Base-by-base conservation (phyloP, 2,797 vertebrate species). In the Liparis tanakae region DNA sequence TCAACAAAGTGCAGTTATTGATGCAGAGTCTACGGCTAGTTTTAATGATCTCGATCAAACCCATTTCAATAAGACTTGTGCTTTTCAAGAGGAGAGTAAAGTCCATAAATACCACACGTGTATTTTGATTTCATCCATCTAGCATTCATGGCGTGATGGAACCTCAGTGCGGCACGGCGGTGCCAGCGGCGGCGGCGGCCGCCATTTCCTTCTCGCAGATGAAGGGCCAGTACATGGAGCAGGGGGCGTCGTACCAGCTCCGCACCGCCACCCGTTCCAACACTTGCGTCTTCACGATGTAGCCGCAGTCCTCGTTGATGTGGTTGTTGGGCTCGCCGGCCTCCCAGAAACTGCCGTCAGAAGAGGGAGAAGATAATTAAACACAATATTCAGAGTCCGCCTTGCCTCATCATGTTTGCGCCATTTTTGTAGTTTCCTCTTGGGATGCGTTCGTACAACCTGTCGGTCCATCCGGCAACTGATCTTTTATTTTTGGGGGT, bases 161-260 rank as follows among this genome's bases (percentile, higher is more conserved):
- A 1, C 17, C 39, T 85, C 55, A 87, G 30, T 81, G 79, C 0
- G 82, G 60, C 0, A 10, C 4, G 33, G 57, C 54, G 1, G 62
- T 37, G 66, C 67, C 78, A 58, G 17, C 13, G 3, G 57, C 60
- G 61, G 17, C 13, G 3, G 57, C 60, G 0, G 46, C 3, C 5
- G 2, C 39, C 76, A 87, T 77, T 65, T 82, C 79, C 37, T 85
- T 92, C 88, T 94, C 92, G 22, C 94, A 94, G 83, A 94, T 92
- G 72, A 83, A 94, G 14, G 65, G 75, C 20, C 55, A 5, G 46
- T 1, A 1, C 89, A 92, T 90, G 34, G 0, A 0, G 48, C 93
- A 94, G 44, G 93, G 93, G 3, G 93, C 92, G 20, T 94, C 94
- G 15, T 89, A 88, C 94, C 94, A 94, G 82, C 94, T 94, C 55